A percentile compares a stretch with the other conserved stretches of the same genome.
Evolutionary conservation across 1,140 invertebrate species (phyloP).

Genomic region (Ceratitis capitata): DNA sequence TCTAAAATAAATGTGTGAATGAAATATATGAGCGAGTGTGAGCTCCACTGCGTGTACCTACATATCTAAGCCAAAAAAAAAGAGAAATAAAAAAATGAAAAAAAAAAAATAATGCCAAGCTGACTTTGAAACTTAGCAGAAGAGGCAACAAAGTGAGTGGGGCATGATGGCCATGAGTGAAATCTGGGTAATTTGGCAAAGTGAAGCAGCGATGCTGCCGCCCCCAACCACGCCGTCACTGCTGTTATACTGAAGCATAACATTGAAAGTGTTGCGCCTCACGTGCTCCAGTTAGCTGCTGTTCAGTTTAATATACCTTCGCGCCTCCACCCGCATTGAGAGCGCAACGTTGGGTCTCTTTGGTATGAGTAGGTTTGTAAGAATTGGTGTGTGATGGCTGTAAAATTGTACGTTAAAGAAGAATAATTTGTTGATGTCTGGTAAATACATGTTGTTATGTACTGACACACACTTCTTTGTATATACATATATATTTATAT

Average conservation of each 20-base stretch:
- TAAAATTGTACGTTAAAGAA: neutral
- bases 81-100: neutral
- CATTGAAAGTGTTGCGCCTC: neutral
- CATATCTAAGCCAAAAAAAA: neutral
- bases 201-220: neutral
- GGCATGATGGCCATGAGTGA: neutral
- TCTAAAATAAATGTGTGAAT: neutral
- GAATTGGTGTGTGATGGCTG: neutral
- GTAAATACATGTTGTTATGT: neutral
- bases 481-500: neutral
- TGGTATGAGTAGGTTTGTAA: neutral
- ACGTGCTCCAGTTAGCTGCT: neutral
- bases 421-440: neutral
- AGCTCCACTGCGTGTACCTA: neutral
- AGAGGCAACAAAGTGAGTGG: neutral
- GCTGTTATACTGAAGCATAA: neutral
- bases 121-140: neutral
- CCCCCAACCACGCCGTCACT: neutral
- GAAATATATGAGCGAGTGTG: neutral
- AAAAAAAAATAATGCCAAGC: neutral
- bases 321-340: neutral
- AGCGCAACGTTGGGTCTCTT: too few species aligned
- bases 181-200: conserved; percentile 9
- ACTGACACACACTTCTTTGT: neutral
- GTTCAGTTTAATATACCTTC: neutral